Base-by-base conservation (phyloP, 2,113 vertebrate species). In the Hemibagrus wyckioides region DNA sequence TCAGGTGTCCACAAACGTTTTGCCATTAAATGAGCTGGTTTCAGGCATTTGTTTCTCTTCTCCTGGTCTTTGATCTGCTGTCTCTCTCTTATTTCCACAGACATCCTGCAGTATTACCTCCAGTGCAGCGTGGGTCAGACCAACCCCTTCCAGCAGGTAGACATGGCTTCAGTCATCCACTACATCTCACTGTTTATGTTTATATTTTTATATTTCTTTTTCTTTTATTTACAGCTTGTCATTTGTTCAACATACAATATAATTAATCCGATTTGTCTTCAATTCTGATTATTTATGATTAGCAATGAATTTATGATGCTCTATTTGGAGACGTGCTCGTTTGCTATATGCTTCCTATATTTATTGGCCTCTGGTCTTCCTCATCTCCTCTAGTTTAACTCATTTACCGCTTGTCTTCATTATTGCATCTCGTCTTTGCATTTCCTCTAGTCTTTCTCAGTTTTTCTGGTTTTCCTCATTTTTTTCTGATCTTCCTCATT, bases 141-240 rank as follows among this genome's bases (percentile, higher is more conserved):
- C 88, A 99, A 99, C 94, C 98, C 98, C 73, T 99, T 98, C 92
- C 98, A 99, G 93, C 98, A 99, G 97, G 98, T 99, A 93, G 93
- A 57, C 48, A 33, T 52, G 33, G 11, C 36, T 61, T 80, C 77
- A 41, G 30, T 30, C 21, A 36, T 59, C 56, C 79, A 57, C 52
- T 13, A 4, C 52, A 56, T 56, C 50, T 7, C 28, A 19, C 7
- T 54, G 23, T 80, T n/a, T 19, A 1, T 80, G 30, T 56, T 3
- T 41, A 41, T 36, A 17, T 10, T 15, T 19, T 25, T 73, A 0
- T 23, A 9, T 56, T 23, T 1, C 1, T 52, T 67, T 41, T 39
- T 15, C 2, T 52, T 23, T 52, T 83, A 50, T 23, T 10, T 54
- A 3, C 6, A 39, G 25, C 1, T 69, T 67, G 30, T 6, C 3